Evolutionary conservation across 2,888 invertebrate species (phyloP).

Genomic region (Drosophila monieri): DNA sequence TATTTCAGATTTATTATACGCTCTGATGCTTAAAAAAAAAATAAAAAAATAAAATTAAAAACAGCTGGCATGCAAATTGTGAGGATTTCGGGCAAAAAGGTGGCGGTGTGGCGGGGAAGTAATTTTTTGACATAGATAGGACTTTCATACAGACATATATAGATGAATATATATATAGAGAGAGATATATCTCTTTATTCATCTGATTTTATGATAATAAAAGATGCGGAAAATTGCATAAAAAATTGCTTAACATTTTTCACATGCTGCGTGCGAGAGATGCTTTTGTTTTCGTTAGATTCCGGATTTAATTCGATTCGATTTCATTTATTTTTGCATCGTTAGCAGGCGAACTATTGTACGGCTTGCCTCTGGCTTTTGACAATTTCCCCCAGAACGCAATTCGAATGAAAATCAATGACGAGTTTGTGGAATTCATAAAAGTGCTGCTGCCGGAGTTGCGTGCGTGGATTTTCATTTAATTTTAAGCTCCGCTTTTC

Average conservation of each 20-base stretch:
- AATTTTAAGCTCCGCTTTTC: slow-evolving; percentile 1
- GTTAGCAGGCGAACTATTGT: slow-evolving; percentile 16
- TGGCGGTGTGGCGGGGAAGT: background rate
- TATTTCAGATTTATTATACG: slow-evolving; percentile 61
- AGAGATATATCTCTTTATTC: slow-evolving; percentile 26
- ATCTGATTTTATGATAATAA: slow-evolving; percentile 31
- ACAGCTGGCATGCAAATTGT: slow-evolving; percentile 63
- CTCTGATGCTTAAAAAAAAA: slow-evolving; percentile 20
- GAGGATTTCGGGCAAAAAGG: slow-evolving; percentile 14
- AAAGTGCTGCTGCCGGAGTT: background rate
- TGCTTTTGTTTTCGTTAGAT: slow-evolving; percentile 63
- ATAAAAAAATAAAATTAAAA: slow-evolving; percentile 21
- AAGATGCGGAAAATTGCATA: slow-evolving; percentile 40
- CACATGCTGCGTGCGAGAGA: slow-evolving; percentile 45
- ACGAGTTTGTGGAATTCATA: background rate
- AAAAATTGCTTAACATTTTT: slow-evolving; percentile 63
- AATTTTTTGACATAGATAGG: slow-evolving; percentile 22
- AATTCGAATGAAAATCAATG: background rate
- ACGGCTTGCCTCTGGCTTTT: no score
- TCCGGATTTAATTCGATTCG: slow-evolving; percentile 59
- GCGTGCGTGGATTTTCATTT: background rate
- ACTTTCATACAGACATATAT: background rate
- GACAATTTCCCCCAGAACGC: no score
- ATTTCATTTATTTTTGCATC: slow-evolving; percentile 59
- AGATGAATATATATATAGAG: slow-evolving; percentile 5